Evolutionary conservation across 2,113 vertebrate species (phyloP).

Genomic region (Cervus canadensis): DNA sequence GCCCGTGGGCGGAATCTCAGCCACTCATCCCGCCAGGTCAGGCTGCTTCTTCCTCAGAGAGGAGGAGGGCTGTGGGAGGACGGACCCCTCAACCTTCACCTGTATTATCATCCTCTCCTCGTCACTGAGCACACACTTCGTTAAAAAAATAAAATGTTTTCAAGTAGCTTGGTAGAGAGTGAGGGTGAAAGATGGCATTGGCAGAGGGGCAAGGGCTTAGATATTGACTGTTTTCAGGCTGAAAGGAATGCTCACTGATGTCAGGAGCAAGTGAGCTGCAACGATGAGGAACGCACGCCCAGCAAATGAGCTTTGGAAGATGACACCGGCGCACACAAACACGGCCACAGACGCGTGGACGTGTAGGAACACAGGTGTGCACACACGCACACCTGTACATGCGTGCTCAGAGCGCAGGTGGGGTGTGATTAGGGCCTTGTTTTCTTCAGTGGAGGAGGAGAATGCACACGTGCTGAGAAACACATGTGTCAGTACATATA

Average conservation of each 20-base stretch:
- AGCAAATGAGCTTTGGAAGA: background rate
- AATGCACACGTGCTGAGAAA: background rate
- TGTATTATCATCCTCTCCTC: background rate
- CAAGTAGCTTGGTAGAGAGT: background rate
- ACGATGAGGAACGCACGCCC: background rate
- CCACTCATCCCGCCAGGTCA: background rate
- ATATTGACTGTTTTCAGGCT: background rate
- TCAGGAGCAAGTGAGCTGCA: background rate
- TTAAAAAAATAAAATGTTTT: background rate
- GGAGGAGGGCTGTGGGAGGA: background rate
- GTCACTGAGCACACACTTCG: accelerated
- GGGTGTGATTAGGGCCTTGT: accelerated
- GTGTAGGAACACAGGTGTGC: background rate
- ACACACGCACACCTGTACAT: accelerated
- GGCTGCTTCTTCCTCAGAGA: background rate
- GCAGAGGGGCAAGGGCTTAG: background rate
- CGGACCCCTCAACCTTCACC: background rate
- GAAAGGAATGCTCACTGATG: background rate
- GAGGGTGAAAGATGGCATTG: background rate
- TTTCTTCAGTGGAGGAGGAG: background rate
- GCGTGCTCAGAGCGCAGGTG: accelerated
- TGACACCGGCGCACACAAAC: accelerated
- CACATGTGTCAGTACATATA: background rate
- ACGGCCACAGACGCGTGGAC: accelerated
- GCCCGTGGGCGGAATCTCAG: background rate